phyloP scores from a whole-genome alignment of 1,140 invertebrate genomes.

The Wiebesia pumilae region DNA sequence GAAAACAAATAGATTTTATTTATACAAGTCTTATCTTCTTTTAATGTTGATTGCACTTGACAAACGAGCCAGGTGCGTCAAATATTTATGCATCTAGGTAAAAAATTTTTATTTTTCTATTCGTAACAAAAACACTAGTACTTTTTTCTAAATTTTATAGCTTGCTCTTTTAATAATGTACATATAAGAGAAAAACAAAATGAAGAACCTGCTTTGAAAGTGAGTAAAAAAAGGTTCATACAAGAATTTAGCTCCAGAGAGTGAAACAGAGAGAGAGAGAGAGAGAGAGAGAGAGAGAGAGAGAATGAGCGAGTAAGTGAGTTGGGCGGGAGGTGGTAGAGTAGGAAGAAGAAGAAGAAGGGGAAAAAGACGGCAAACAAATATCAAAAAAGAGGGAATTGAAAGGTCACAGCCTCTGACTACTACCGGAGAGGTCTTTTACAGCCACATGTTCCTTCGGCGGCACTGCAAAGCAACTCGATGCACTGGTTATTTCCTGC shows the following conservation, averaged over 20 bases:
- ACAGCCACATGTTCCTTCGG: background rate
- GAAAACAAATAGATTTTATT: too few relatives aligned
- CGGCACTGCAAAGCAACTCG: background rate
- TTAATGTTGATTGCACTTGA: too few relatives aligned
- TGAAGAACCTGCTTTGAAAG: slow-evolving; percentile 19
- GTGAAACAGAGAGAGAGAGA: too few relatives aligned
- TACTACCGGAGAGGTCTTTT: slow-evolving; percentile 16
- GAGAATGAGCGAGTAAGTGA: background rate
- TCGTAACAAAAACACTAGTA: background rate
- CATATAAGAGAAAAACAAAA: slow-evolving; percentile 7
- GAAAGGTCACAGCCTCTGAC: slow-evolving; percentile 6
- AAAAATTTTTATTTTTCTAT: background rate
- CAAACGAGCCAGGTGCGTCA: too few relatives aligned
- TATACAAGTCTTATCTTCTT: too few relatives aligned
- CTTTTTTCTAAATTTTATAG: slow-evolving; percentile 5
- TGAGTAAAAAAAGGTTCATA: slow-evolving; percentile 15
- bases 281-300: background rate
- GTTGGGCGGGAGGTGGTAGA: background rate
- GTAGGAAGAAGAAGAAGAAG: background rate
- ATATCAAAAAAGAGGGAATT: background rate
- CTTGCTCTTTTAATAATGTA: background rate
- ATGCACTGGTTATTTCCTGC: background rate
- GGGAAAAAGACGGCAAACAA: background rate
- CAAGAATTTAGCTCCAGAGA: background rate
- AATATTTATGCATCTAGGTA: background rate